Evolutionary conservation across 1,140 invertebrate genomes (phyloP).

Genomic region (Pseudomyrmex dendroicus): DNA sequence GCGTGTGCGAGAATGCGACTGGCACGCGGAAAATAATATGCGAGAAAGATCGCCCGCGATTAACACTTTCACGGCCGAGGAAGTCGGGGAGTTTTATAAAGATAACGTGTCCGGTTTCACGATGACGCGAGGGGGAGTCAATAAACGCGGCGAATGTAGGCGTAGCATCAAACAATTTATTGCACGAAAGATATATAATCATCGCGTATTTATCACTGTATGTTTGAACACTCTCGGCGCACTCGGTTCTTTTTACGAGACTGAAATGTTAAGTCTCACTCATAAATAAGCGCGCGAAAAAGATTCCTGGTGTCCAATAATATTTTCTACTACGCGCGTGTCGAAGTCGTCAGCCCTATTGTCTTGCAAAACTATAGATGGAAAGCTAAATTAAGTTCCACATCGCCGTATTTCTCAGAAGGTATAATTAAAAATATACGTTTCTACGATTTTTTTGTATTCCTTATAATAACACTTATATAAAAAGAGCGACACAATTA

Average conservation of each 20-base stretch:
- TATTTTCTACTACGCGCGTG: background rate
- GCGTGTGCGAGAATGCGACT: conserved; percentile 15
- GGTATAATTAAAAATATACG: background rate
- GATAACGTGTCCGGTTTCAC: conserved; percentile 59
- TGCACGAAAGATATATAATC: conserved; percentile 56
- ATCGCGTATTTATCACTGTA: conserved; percentile 47
- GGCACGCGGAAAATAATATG: conserved; percentile 55
- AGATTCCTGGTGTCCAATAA: background rate
- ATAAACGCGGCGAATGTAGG: conserved; percentile 51
- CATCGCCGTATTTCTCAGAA: background rate
- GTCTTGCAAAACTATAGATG: background rate
- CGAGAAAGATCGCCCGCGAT: conserved; percentile 50
- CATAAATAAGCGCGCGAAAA: background rate
- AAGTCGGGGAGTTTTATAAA: conserved; percentile 48
- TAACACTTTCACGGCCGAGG: conserved; percentile 54
- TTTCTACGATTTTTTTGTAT: background rate
- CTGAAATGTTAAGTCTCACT: conserved; percentile 23
- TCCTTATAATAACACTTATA: background rate
- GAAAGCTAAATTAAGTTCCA: background rate
- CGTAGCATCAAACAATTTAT: conserved; percentile 52
- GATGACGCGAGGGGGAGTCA: conserved; percentile 54
- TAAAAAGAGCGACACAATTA: background rate
- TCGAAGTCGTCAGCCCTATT: background rate
- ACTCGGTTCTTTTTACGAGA: conserved; percentile 13
- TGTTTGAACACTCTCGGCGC: conserved; percentile 2